Evolutionary conservation across 2,888 invertebrate genomes (phyloP), one percentile per base, ranked within the genome.

Genomic region (Ennomos quercinarius): DNA sequence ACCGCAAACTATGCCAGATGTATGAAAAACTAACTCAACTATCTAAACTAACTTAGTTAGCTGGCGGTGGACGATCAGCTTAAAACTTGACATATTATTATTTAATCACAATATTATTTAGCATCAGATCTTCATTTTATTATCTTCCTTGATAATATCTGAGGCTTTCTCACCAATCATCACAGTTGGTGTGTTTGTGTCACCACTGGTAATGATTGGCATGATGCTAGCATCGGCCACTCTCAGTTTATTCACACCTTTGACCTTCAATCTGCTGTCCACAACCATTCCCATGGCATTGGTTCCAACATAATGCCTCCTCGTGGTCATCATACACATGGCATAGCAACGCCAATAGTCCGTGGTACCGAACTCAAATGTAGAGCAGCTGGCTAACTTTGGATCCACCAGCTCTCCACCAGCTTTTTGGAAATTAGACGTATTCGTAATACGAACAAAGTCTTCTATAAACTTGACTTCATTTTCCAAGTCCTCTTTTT

Each of bases 271-370:
- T 39, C 94, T 80, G 0, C 94, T 91, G 79, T 95, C 95, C 0
- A 96, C 95, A 0, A 96, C 96, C 0, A 95, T 93, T 0, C 96
- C 96, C 96, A 97, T 96, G 74, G 95, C 95, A 52, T 94, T 94
- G 0, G 96, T 96, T 0, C 96, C 94, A 0, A 93, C 86, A 0
- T 95, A 95, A 77, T 96, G 95, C 69, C 95, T 95, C 46, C 95
- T 94, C 0, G 95, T 95, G 37, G 94, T 91, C 0, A 77, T 95
- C 95, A 71, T 64, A 43, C 66, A 66, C 12, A 55, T 42, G 11
- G 61, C 52, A 12, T 66, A 72, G 46, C 80, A 82, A 2, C 55
- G 50, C 76, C 74, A 78, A 44, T 73, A 80, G 10, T 72, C 72
- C 0, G 57, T 55, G 36, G 70, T 72, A 1, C 65, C 44, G 27